Evolutionary conservation across 2,797 vertebrate genomes (phyloP).

Genomic region (Thamnophis elegans): DNA sequence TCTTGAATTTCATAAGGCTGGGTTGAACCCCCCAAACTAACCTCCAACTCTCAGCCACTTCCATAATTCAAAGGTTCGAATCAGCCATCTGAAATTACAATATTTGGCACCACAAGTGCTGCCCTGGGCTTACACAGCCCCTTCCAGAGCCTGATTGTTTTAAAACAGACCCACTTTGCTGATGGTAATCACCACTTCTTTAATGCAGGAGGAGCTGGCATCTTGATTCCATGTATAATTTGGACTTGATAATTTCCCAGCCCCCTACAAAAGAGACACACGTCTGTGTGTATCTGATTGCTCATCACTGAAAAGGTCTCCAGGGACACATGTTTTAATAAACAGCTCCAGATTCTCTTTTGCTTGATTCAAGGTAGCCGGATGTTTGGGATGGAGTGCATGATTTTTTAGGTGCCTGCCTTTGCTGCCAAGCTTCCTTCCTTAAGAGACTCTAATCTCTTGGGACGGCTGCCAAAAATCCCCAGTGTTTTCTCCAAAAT

Average conservation of each 20-base stretch:
- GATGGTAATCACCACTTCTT: slow-evolving; percentile 57
- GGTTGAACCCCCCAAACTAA: background rate
- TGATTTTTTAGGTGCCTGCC: slow-evolving; percentile 4
- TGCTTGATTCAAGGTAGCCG: background rate
- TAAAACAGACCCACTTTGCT: slow-evolving; percentile 51
- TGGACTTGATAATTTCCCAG: background rate
- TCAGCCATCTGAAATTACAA: background rate
- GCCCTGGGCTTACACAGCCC: accelerated
- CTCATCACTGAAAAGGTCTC: slow-evolving; percentile 41
- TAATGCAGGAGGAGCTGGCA: slow-evolving; percentile 28
- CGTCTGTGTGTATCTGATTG: slow-evolving; percentile 43
- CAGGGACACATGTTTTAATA: background rate
- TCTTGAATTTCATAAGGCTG: background rate
- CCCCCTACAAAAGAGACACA: slow-evolving; percentile 23
- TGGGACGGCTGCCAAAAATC: background rate
- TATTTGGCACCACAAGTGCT: slow-evolving; percentile 18
- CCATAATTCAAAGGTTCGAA: background rate
- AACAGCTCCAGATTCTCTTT: background rate
- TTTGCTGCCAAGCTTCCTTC: background rate
- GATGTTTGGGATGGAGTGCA: background rate
- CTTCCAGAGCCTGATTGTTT: slow-evolving; percentile 39
- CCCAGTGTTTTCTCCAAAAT: background rate
- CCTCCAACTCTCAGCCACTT: background rate
- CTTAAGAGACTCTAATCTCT: background rate
- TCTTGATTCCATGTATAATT: slow-evolving; percentile 52